These are phyloP conservation scores for Mormyrus lacerda DNA, from an alignment of 2,113 vertebrate species.

Conservation along the genomic window DNA sequence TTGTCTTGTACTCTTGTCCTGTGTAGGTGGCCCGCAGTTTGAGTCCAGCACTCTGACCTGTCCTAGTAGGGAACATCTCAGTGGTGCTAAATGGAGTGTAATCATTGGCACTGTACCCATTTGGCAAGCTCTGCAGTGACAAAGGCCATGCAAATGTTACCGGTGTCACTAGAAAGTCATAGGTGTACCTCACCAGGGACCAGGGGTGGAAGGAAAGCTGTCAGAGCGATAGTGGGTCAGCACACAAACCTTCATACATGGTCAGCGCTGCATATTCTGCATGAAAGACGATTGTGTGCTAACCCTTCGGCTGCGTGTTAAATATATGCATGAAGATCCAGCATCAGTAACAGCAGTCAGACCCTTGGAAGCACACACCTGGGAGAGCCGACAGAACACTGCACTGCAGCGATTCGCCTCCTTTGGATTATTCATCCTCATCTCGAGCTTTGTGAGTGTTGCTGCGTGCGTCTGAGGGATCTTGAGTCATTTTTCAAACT, in stretches of 20 bases:
- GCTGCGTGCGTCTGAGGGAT: background rate
- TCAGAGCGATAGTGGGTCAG: background rate
- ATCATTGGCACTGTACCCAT: background rate
- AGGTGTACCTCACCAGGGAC: background rate
- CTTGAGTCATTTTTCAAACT: background rate
- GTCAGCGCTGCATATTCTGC: background rate
- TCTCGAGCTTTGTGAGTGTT: background rate
- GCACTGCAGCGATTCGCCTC: background rate
- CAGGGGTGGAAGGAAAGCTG: background rate
- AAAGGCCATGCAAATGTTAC: background rate
- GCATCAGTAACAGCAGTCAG: background rate
- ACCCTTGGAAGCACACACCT: background rate
- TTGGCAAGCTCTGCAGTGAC: background rate
- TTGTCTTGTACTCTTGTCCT: background rate
- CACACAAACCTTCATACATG: background rate
- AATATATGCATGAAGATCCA: background rate
- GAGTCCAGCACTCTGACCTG: background rate
- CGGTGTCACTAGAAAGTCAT: background rate
- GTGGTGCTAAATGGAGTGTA: background rate
- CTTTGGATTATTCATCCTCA: background rate
- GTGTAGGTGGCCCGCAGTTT: background rate
- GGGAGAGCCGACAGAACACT: background rate
- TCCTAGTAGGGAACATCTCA: background rate
- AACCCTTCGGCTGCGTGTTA: background rate
- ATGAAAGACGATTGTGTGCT: background rate